Base-by-base conservation (phyloP, 2,113 vertebrate genomes). In the Microtus oregoni region DNA sequence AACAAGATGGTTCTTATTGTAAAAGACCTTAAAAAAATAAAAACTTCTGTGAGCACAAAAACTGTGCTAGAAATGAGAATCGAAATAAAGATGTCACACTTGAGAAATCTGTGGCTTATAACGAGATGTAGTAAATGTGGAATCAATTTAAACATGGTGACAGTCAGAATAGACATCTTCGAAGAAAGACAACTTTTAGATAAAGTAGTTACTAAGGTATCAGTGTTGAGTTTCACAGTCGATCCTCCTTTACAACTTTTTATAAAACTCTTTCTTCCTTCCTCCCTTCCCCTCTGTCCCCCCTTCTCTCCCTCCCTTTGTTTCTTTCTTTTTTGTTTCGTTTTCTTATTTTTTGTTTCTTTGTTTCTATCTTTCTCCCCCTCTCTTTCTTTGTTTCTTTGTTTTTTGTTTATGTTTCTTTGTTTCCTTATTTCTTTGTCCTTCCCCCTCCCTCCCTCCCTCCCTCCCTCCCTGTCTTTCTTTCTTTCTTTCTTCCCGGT, bases 11-110 rank as follows among this genome's bases (percentile, higher is more conserved):
- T 65, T 89, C 63, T 97, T 76, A 87, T 77, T 41, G 41, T 41
- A 41, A 41, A 41, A 41, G 41, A 41, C 41, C 85, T 93, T 85
- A 67, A 28, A 81, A 70, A 94, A 94, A 77, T 7, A 17, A 85
- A 86, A 94, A 94, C 89, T 95, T 96, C 93, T 90, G 83, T 93
- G 50, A 78, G 92, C 47, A 61, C 86, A 44, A 95, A 96, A 85
- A 91, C 76, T 44, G 52, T 87, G 55, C 89, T 95, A 67, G 47
- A 94, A 96, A 90, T 96, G 70, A 95, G 13, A 87, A 95, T 94
- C 65, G 87, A 96, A 96, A 86, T 96, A 91, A 96, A 96, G 75
- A 96, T 95, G 92, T 95, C 89, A 88, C 90, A 91, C 89, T 65
- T 76, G 70, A 97, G 58, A 79, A 97, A 97, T 95, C 90, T 77